Conservation (phyloP, 2,797 vertebrate species). For the Tamandua tetradactyla region DNA sequence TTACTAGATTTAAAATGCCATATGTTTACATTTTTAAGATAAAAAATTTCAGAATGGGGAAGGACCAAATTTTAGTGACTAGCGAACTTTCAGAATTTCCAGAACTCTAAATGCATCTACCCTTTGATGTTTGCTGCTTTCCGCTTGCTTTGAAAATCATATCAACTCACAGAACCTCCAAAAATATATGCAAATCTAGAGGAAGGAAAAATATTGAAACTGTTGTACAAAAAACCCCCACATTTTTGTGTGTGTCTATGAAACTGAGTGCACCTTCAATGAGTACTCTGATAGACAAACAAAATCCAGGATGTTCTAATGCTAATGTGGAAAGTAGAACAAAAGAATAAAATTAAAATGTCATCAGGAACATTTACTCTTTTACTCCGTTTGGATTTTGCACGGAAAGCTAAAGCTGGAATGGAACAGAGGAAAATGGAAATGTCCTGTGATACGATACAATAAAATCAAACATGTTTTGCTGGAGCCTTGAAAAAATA, state of each 20-base stretch:
- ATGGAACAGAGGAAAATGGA: neutral
- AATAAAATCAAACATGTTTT: neutral
- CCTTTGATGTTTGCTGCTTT: neutral
- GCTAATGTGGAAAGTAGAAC: neutral
- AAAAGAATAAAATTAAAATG: neutral
- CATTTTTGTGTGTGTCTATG: neutral
- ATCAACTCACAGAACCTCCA: neutral
- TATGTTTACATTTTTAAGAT: neutral
- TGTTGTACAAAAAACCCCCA: neutral
- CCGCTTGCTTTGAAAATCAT: neutral
- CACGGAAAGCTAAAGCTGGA: neutral
- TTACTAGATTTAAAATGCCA: neutral
- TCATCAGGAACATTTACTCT: neutral
- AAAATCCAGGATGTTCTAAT: neutral
- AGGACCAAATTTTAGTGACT: neutral
- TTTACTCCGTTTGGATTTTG: slow-evolving; percentile 36
- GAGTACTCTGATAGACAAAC: neutral
- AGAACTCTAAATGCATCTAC: neutral
- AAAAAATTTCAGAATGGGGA: neutral
- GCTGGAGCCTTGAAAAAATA: neutral
- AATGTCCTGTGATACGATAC: neutral
- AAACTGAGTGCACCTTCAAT: neutral
- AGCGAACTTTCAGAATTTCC: neutral
- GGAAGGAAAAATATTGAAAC: neutral
- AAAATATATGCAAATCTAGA: neutral